These are phyloP conservation scores for Smutsia gigantea DNA, from an alignment of 2,797 vertebrate genomes.

Conservation along the genomic window DNA sequence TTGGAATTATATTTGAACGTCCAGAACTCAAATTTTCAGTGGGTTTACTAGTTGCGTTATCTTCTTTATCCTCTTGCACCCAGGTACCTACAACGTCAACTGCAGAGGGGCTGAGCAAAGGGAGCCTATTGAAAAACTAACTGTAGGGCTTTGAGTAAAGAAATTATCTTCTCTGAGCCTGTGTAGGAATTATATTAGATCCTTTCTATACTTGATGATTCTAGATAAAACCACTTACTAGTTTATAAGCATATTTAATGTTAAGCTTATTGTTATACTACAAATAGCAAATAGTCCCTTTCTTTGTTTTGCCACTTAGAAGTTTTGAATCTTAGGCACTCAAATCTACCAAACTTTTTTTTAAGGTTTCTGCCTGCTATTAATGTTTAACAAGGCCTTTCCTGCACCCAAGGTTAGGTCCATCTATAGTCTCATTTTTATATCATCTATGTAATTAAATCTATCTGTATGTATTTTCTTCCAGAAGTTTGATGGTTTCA, in stretches of 20 bases:
- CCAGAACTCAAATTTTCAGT: not conserved
- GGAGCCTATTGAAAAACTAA: not conserved
- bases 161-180: not conserved
- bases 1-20: not conserved
- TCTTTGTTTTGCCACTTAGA: not conserved
- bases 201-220: not conserved
- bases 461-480: not conserved
- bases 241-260: not conserved
- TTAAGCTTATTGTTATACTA: not conserved
- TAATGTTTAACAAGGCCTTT: not conserved
- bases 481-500: not conserved
- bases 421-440: not conserved
- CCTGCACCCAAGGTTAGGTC: not conserved
- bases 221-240: not conserved
- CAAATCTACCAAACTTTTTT: not conserved
- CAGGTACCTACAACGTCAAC: not conserved
- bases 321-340: not conserved
- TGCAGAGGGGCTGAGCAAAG: not conserved
- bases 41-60: not conserved
- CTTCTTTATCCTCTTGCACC: not conserved
- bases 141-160: not conserved
- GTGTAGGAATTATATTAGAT: not conserved
- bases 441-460: slow-evolving; percentile 19
- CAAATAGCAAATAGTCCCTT: not conserved
- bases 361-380: not conserved